These are phyloP conservation scores for Pygoscelis adeliae DNA, from an alignment of 2,113 vertebrate genomes.

Conservation along the genomic window DNA sequence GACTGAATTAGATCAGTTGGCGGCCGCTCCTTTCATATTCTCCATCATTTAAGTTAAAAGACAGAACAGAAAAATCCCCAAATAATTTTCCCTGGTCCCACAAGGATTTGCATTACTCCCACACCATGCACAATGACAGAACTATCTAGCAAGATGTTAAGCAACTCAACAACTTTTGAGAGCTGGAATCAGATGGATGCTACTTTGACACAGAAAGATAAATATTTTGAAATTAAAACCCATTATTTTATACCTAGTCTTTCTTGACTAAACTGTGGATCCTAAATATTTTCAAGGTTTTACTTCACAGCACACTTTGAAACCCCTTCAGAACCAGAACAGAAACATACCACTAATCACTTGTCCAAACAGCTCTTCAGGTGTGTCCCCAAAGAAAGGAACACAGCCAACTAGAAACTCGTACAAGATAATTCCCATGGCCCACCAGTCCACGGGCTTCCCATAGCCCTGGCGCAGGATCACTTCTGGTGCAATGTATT, in stretches of 20 bases:
- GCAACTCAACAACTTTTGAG: background rate
- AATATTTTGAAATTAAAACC: background rate
- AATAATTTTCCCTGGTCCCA: background rate
- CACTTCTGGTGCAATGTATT: conserved; percentile 97
- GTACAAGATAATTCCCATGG: conserved; percentile 95
- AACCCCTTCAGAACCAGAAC: background rate
- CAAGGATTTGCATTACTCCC: background rate
- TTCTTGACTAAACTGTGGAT: background rate
- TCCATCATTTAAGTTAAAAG: background rate
- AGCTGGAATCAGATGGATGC: background rate
- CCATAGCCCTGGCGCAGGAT: conserved; percentile 96
- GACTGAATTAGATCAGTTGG: background rate
- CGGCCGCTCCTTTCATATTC: background rate
- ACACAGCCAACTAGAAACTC: conserved; percentile 95
- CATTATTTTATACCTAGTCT: background rate
- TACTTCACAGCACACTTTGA: background rate
- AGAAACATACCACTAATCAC: conserved; percentile 92
- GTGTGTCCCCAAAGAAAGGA: conserved; percentile 96
- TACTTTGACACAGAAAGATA: background rate
- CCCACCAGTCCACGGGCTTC: conserved; percentile 98
- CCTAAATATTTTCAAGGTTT: background rate
- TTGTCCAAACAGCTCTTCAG: conserved; percentile 96
- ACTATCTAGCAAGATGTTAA: background rate
- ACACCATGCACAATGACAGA: background rate
- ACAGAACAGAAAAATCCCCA: background rate